A percentile compares a stretch with the other conserved stretches of the same genome.
Conservation (phyloP, 2,797 vertebrate genomes). For the Chanos chanos region DNA sequence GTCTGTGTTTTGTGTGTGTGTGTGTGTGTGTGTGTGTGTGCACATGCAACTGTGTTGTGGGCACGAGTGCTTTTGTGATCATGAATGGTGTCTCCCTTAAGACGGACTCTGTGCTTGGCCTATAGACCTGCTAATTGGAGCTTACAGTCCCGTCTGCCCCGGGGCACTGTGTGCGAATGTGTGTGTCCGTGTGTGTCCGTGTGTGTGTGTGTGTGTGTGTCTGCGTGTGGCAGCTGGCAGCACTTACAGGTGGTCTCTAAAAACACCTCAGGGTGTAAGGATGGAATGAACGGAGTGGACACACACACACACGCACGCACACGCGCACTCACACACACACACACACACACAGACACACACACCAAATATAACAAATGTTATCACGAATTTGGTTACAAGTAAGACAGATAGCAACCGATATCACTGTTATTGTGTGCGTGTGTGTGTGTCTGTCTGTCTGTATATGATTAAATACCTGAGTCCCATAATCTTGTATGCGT, state of each 20-base stretch:
- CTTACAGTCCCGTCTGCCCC: conserved; percentile 71
- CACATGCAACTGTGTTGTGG: conserved; percentile 1
- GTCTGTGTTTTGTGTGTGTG: background rate
- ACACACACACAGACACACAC: background rate
- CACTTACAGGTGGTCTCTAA: conserved; percentile 37
- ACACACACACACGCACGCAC: background rate
- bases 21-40: conserved; percentile 9
- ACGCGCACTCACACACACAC: conserved; percentile 22
- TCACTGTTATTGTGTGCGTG: background rate
- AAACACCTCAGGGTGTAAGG: conserved; percentile 19
- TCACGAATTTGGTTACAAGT: too few species aligned
- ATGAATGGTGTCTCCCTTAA: conserved; percentile 57
- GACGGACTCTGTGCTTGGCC: conserved; percentile 71
- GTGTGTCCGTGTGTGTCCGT: conserved; percentile 26
- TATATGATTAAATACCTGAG: conserved; percentile 78
- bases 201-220: conserved; percentile 17
- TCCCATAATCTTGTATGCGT: conserved; percentile 99
- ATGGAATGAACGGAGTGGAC: conserved; percentile 17
- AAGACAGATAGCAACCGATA: too few species aligned
- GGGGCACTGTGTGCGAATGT: conserved; percentile 51
- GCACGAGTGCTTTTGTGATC: conserved; percentile 10
- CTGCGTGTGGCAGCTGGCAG: conserved; percentile 27
- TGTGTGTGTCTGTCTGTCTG: background rate
- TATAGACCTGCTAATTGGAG: conserved; percentile 77
- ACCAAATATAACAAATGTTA: too few species aligned